Conservation (phyloP, 1,140 invertebrate genomes). For the Arion vulgaris region DNA sequence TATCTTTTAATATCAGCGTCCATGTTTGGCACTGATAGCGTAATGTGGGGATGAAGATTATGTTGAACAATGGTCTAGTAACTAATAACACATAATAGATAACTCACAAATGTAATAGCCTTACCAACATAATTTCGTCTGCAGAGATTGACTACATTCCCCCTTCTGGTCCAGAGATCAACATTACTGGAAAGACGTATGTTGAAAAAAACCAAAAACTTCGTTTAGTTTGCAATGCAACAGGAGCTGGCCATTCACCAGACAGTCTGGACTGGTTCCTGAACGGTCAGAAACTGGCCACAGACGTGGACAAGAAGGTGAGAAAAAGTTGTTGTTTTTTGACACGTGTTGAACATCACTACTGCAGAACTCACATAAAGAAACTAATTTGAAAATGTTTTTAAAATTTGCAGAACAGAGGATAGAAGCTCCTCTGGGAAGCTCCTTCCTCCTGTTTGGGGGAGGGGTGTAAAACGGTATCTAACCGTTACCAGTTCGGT, state of each 20-base stretch:
- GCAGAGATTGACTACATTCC: not conserved
- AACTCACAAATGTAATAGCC: too few relatives aligned
- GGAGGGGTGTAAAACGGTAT: too few relatives aligned
- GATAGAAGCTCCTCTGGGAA: too few relatives aligned
- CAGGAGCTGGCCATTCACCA: conserved; percentile 59
- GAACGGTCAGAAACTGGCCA: conserved; percentile 57
- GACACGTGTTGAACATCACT: not conserved
- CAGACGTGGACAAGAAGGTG: conserved; percentile 46
- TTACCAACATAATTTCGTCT: not conserved
- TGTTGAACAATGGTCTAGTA: too few relatives aligned
- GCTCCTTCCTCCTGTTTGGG: too few relatives aligned
- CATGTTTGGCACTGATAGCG: too few relatives aligned
- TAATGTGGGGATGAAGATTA: too few relatives aligned
- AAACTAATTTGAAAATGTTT: not conserved
- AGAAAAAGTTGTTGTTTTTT: not conserved
- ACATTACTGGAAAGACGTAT: conserved; percentile 57
- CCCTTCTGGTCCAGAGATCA: conserved; percentile 50
- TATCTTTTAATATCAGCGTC: too few relatives aligned
- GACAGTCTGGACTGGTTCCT: conserved; percentile 66
- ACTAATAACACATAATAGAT: too few relatives aligned
- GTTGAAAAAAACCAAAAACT: conserved; percentile 55
- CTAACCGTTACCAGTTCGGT: too few relatives aligned
- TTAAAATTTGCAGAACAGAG: not conserved
- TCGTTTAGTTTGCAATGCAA: conserved; percentile 62
- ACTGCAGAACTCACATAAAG: not conserved